Percentiles rank a stretch among this genome's conserved stretches.
phyloP scores from a whole-genome alignment of 2,113 vertebrate genomes.

The Carlito syrichta region DNA sequence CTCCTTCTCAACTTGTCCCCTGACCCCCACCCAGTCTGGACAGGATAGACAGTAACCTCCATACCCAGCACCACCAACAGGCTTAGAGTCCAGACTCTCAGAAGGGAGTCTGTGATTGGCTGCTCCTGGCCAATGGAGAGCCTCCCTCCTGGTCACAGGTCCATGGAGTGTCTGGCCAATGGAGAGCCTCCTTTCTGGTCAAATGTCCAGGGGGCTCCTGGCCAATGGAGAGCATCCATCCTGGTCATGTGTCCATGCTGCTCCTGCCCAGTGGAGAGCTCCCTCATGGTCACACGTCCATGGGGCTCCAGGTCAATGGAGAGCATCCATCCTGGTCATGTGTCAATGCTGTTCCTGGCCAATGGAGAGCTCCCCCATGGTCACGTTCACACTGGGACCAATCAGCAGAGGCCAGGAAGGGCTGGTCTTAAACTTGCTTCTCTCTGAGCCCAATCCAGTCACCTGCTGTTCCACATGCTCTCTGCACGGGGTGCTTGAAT shows the following conservation, averaged over 20 bases:
- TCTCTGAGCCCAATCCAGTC: no score
- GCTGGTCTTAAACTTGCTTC: no score
- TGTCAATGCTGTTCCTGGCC: not conserved
- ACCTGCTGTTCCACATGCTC: no score
- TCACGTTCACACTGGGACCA: not conserved
- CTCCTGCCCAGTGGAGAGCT: not conserved
- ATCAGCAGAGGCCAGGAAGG: not conserved
- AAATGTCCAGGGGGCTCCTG: not conserved
- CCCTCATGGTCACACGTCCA: not conserved
- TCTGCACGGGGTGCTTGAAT: no score
- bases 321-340: not conserved
- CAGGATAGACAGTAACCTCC: no score
- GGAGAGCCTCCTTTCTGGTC: not conserved
- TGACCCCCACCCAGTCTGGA: no score
- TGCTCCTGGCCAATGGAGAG: not conserved
- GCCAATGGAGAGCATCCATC: accelerated
- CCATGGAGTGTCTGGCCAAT: no score
- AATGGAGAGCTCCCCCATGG: no score
- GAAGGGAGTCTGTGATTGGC: accelerated
- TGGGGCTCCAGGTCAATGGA: not conserved
- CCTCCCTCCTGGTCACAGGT: not conserved
- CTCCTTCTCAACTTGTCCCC: not conserved
- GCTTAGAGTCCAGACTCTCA: not conserved
- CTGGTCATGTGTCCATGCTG: not conserved
- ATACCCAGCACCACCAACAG: no score